These are phyloP conservation scores for Parapsyche elsis DNA, from an alignment of 1,140 invertebrate species.

Conservation along the genomic window DNA sequence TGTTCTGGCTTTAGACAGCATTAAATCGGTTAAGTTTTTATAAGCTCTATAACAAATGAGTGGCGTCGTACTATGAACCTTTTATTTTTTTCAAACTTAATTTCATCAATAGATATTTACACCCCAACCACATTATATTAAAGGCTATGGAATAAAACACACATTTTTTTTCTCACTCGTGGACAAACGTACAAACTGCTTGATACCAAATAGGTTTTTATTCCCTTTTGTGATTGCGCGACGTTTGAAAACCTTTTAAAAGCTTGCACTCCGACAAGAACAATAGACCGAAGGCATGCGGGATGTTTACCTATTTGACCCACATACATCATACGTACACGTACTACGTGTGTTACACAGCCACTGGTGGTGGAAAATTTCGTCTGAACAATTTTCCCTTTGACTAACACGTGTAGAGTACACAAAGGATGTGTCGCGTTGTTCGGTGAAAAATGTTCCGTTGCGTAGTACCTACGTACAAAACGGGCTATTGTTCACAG, in stretches of 20 bases:
- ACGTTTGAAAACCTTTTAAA: background rate
- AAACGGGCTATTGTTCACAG: constrained; percentile 23
- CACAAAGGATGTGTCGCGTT: constrained; percentile 41
- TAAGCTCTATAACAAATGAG: background rate
- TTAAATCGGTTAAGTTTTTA: constrained; percentile 24
- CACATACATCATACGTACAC: background rate
- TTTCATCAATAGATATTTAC: too few species aligned
- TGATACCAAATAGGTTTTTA: too few species aligned
- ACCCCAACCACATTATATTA: too few species aligned
- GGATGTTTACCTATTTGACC: constrained; percentile 19
- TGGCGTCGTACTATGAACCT: too few species aligned
- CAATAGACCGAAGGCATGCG: constrained; percentile 21
- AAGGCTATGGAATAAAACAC: too few species aligned
- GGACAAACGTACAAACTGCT: too few species aligned
- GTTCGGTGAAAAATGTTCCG: constrained; percentile 35
- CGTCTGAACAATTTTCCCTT: constrained; percentile 50
- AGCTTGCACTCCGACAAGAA: constrained; percentile 1
- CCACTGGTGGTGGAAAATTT: constrained; percentile 11
- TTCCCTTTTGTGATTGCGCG: too few species aligned
- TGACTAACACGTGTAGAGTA: constrained; percentile 52
- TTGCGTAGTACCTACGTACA: background rate
- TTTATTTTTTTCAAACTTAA: too few species aligned
- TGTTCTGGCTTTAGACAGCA: constrained; percentile 13
- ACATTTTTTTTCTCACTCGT: too few species aligned
- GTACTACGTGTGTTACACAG: background rate